phyloP scores from a whole-genome alignment of 23 tunicate species.

The Halocynthia roretzi region DNA sequence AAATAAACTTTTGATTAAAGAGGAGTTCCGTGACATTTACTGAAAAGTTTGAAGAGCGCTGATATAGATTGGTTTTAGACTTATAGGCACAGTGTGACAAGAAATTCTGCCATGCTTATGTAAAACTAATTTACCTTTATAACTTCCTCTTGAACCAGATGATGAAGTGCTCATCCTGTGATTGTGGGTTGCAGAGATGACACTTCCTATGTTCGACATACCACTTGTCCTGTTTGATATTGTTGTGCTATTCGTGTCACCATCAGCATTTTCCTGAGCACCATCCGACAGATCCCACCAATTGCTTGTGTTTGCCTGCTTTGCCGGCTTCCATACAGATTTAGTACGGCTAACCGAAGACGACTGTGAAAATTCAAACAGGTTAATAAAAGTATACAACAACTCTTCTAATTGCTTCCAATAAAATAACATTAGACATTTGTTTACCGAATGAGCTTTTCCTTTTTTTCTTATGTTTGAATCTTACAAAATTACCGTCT shows the following conservation, averaged over 20 bases:
- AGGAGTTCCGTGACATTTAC: no score
- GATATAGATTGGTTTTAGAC: no score
- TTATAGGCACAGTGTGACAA: no score
- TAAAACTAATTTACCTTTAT: not conserved
- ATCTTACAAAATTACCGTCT: no score
- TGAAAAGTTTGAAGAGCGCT: no score
- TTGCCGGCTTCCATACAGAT: constrained; percentile 52
- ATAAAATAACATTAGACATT: no score
- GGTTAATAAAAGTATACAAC: not conserved
- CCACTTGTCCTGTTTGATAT: constrained; percentile 1
- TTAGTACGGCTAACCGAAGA: constrained; percentile 23
- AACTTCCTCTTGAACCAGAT: constrained; percentile 14
- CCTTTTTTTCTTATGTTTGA: constrained; percentile 5
- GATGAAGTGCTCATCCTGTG: not conserved
- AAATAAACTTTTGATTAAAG: no score
- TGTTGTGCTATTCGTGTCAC: not conserved
- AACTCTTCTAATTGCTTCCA: no score
- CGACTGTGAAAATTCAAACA: not conserved
- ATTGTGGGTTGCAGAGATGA: not conserved
- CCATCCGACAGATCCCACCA: constrained; percentile 79
- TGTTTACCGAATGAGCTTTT: not conserved
- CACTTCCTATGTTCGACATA: not conserved
- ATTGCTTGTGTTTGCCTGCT: constrained; percentile 29
- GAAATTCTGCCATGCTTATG: no score
- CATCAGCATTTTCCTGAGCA: constrained; percentile 19